A percentile compares a stretch with the other conserved stretches of the same genome.
Conservation (phyloP, 2,888 invertebrate species). For the Phalera bucephala region DNA sequence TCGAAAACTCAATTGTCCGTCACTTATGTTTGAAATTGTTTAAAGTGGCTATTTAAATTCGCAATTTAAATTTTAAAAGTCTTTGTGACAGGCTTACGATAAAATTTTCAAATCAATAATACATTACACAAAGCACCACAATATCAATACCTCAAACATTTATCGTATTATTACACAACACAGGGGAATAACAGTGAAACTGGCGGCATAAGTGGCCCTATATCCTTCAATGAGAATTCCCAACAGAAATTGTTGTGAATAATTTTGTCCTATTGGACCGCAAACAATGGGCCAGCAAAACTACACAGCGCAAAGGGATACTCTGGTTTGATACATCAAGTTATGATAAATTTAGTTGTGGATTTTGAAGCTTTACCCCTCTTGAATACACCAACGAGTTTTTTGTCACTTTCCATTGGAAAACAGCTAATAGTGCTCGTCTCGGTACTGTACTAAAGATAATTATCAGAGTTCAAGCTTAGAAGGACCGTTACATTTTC, state of each 20-base stretch:
- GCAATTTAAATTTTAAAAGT: no score
- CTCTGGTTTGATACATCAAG: slow-evolving; percentile 38
- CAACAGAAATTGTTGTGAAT: slow-evolving; percentile 29
- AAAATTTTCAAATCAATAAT: no score
- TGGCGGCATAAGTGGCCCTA: slow-evolving; percentile 17
- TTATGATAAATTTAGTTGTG: slow-evolving; percentile 35
- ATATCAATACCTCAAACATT: no score
- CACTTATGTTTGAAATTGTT: no score
- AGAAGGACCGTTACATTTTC: slow-evolving; percentile 3
- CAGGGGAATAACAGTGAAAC: slow-evolving; percentile 19
- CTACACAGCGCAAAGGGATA: slow-evolving; percentile 41
- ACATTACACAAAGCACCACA: no score
- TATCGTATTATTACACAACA: slow-evolving; percentile 13
- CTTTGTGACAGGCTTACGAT: no score
- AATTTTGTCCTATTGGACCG: slow-evolving; percentile 46
- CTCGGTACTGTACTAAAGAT: slow-evolving; percentile 13
- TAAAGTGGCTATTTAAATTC: no score
- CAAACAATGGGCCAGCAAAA: slow-evolving; percentile 51
- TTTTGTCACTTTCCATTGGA: slow-evolving; percentile 30
- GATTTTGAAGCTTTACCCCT: slow-evolving; percentile 32
- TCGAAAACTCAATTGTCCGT: no score
- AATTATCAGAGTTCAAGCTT: slow-evolving; percentile 12
- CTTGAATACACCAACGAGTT: slow-evolving; percentile 22
- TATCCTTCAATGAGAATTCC: slow-evolving; percentile 15
- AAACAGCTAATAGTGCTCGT: slow-evolving; percentile 17